These are phyloP conservation scores for Anhinga anhinga DNA, from an alignment of 2,113 vertebrate species.

Conservation along the genomic window DNA sequence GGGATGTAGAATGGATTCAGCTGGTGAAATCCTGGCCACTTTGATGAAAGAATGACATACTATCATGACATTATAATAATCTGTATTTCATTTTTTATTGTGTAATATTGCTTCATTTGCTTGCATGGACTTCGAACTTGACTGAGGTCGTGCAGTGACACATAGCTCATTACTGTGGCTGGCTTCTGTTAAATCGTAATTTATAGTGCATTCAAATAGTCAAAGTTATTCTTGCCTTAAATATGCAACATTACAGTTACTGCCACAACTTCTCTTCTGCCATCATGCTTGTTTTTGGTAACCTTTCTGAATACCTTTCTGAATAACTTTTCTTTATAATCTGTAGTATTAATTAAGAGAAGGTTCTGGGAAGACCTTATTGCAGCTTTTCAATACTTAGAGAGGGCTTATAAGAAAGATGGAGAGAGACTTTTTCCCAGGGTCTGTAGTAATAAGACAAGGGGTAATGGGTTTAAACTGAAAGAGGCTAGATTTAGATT, in stretches of 20 bases:
- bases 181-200: background rate
- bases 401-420: background rate
- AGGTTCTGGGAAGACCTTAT: background rate
- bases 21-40: background rate
- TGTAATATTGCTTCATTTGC: constrained; percentile 5
- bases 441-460: background rate
- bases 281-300: background rate
- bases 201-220: background rate
- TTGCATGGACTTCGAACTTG: background rate
- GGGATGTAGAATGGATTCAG: background rate
- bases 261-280: background rate
- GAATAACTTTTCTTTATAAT: background rate
- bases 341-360: background rate
- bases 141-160: background rate
- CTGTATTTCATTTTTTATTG: background rate
- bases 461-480: background rate
- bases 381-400: background rate
- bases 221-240: background rate
- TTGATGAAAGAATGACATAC: background rate
- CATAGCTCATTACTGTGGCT: background rate
- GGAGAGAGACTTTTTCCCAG: background rate
- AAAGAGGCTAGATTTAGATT: background rate
- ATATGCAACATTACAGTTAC: background rate
- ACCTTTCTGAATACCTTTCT: background rate
- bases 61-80: background rate